A percentile compares a stretch with the other conserved stretches of the same genome.
Evolutionary conservation across 2,113 vertebrate genomes (phyloP).

Genomic region (Pteronura brasiliensis): DNA sequence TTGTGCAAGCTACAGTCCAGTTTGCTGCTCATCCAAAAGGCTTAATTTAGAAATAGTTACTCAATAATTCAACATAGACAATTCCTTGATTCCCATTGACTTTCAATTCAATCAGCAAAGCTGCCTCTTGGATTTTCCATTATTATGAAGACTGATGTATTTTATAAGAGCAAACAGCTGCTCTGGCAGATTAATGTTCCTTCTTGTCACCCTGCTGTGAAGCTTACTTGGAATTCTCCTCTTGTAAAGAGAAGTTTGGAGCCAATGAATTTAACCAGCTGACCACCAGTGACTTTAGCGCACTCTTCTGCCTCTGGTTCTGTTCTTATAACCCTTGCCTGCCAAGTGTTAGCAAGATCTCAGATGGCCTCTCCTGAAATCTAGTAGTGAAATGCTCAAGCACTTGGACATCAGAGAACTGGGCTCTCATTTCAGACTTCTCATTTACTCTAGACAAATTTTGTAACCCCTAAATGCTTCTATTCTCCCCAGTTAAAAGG

Average conservation of each 20-base stretch:
- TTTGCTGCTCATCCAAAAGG: constrained; percentile 49
- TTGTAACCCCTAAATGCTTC: neutral
- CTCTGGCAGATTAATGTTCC: constrained; percentile 47
- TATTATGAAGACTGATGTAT: constrained; percentile 45
- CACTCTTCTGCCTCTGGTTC: neutral
- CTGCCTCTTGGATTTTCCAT: constrained; percentile 65
- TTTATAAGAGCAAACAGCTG: constrained; percentile 64
- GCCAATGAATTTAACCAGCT: constrained; percentile 35
- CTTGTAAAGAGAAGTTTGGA: constrained; percentile 43
- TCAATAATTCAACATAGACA: constrained; percentile 75
- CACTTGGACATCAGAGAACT: neutral
- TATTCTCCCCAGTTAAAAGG: neutral
- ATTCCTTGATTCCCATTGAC: constrained; percentile 70
- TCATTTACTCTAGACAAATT: constrained; percentile 7
- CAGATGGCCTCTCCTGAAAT: neutral
- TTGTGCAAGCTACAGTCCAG: constrained; percentile 34
- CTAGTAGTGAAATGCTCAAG: neutral
- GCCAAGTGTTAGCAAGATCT: constrained; percentile 26
- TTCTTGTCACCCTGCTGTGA: constrained; percentile 54
- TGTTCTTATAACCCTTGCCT: neutral
- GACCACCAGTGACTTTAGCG: neutral
- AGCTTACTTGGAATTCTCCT: constrained; percentile 48
- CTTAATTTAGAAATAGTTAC: constrained; percentile 66
- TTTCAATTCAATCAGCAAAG: constrained; percentile 68
- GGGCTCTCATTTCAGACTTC: neutral